phyloP scores from a whole-genome alignment of 1,140 invertebrate genomes.

The Pseudomyrmex cubaensis region DNA sequence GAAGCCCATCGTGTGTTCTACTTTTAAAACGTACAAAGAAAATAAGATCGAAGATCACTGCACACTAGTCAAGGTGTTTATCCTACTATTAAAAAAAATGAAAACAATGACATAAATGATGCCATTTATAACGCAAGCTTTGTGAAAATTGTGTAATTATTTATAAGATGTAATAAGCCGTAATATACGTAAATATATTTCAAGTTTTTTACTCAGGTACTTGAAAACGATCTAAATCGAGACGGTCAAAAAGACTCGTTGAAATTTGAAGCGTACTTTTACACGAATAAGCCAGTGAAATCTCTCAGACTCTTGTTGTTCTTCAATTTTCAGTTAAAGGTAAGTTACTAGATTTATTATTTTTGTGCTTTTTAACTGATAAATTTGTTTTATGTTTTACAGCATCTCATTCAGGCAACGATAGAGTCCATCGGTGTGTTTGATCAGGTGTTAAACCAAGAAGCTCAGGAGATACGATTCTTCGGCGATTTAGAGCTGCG shows the following conservation, averaged over 20 bases:
- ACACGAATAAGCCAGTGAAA: constrained; percentile 82
- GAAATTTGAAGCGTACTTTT: constrained; percentile 84
- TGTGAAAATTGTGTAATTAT: neutral
- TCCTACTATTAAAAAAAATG: constrained; percentile 52
- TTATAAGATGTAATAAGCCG: neutral
- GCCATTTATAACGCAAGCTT: neutral
- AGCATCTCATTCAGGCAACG: constrained; percentile 78
- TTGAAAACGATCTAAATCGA: constrained; percentile 86
- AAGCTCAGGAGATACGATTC: constrained; percentile 84
- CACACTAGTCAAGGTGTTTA: constrained; percentile 76
- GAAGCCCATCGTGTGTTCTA: constrained; percentile 80
- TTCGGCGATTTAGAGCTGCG: constrained; percentile 85
- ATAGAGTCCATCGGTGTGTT: constrained; percentile 85
- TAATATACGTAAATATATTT: constrained; percentile 23
- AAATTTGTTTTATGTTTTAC: constrained; percentile 40
- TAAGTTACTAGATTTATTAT: constrained; percentile 67
- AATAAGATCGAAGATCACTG: constrained; percentile 82
- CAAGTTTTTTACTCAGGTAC: constrained; percentile 81
- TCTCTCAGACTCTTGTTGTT: constrained; percentile 86
- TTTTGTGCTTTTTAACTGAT: neutral
- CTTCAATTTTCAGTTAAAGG: constrained; percentile 87
- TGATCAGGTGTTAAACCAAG: constrained; percentile 80
- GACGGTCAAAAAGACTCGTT: constrained; percentile 86
- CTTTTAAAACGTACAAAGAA: constrained; percentile 80
- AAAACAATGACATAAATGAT: neutral